Evolutionary conservation across 2,888 invertebrate genomes (phyloP).

Genomic region (Drosophila atroscutellata): DNA sequence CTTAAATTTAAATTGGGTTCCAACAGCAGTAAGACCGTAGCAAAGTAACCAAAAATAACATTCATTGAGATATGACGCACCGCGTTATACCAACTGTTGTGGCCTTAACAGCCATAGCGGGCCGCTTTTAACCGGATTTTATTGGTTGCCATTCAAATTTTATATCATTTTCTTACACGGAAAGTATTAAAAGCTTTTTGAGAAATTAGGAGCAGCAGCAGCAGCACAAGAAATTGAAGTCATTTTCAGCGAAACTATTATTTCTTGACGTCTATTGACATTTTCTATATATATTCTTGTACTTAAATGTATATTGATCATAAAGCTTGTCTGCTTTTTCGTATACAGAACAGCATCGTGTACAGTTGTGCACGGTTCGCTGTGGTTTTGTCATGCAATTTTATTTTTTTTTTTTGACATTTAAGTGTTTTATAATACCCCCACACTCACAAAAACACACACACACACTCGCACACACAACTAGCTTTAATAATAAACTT

Average conservation of each 20-base stretch:
- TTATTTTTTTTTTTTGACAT: constrained; percentile 47
- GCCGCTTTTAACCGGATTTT: constrained; percentile 63
- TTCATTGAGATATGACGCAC: constrained; percentile 44
- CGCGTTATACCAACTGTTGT: constrained; percentile 21
- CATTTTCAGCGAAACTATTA: neutral
- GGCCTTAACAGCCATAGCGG: constrained; percentile 20
- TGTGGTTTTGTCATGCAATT: constrained; percentile 33
- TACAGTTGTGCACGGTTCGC: constrained; percentile 60
- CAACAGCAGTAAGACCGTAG: neutral
- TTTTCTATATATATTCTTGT: constrained; percentile 3
- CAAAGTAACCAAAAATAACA: constrained; percentile 3
- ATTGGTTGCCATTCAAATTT: constrained; percentile 30
- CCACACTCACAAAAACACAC: constrained; percentile 14
- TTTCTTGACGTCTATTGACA: constrained; percentile 45
- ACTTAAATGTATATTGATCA: constrained; percentile 14
- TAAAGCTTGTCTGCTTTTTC: constrained; percentile 18
- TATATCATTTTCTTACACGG: neutral
- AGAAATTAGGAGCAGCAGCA: neutral
- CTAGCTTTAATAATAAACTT: constrained; percentile 39
- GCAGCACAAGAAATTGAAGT: neutral
- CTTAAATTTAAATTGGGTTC: constrained; percentile 25
- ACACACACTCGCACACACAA: constrained; percentile 23
- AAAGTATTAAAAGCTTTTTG: neutral
- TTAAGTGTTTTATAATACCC: constrained; percentile 58
- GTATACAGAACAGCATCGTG: constrained; percentile 31